Base-by-base conservation (phyloP, 2,113 vertebrate species). In the Gopherus flavomarginatus region DNA sequence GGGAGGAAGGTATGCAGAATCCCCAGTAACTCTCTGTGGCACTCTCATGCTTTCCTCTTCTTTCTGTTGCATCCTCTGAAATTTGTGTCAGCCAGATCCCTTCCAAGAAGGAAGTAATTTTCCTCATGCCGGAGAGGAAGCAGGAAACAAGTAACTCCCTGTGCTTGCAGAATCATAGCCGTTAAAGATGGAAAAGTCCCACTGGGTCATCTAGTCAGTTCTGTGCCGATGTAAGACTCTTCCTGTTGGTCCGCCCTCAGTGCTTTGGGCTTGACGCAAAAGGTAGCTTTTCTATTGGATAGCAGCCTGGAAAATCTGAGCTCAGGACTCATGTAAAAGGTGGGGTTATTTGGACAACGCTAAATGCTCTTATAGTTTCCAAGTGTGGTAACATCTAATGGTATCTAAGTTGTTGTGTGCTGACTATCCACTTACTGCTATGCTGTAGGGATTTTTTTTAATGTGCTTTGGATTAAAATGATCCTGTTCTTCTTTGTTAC, bases 1-100 rank as follows among this genome's bases (percentile, higher is more conserved):
- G 42, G 49, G 47, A 2, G 27, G 17, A 8, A 6, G 0, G 0
- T 9, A 31, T 21, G 19, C 6, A 35, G 79, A 62, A 21, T 35
- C 19, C 24, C 52, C 42, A 44, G 11, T 80, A n/a, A 54, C 27
- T 86, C 4, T 16, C 2, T 3, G 50, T 22, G 54, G 22, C 4
- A 7, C 31, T 65, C 16, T 16, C 35, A n/a, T 21, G 31, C 31
- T 69, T 69, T 69, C 19, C 22, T 26, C 72, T 26, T 2, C 9
- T 75, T 75, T 75, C 11, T 26, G 72, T 42, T 22, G 72, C 72
- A 24, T 3, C 0, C 44, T 24, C 86, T 38, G 90, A 94, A 93
- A 85, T 54, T 50, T 24, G 89, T 8, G 2, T 90, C 38, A 72
- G 85, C 5, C 6, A 75, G 72, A 75, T 19, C 72, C 72, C 22